These are phyloP conservation scores for Halichoeres trimaculatus DNA, from an alignment of 2,113 vertebrate species.

Conservation along the genomic window DNA sequence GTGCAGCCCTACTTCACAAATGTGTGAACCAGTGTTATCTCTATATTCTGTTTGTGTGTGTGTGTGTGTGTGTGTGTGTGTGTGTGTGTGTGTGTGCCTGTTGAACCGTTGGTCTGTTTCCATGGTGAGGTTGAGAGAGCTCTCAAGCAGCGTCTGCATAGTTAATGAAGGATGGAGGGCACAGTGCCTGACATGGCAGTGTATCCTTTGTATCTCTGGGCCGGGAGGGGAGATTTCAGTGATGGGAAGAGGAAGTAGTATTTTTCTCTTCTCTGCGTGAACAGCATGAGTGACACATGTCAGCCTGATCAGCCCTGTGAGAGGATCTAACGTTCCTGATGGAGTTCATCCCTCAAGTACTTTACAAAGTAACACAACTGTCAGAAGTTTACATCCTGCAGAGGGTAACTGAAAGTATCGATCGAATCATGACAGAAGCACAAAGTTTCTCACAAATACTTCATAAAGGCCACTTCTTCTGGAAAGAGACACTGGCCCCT, in stretches of 20 bases:
- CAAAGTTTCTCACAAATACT: too few relatives aligned
- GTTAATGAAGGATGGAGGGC: constrained; percentile 37
- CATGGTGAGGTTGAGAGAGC: constrained; percentile 59
- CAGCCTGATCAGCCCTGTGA: not conserved
- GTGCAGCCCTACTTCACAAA: too few relatives aligned
- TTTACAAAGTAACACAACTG: not conserved
- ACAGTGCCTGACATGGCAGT: constrained; percentile 28
- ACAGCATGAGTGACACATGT: constrained; percentile 9
- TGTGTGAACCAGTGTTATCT: too few relatives aligned
- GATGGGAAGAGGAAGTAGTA: constrained; percentile 15
- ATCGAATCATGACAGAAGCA: too few relatives aligned
- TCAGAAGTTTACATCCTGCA: not conserved
- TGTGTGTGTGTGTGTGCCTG: constrained; percentile 9
- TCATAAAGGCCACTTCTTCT: too few relatives aligned
- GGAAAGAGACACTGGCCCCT: too few relatives aligned
- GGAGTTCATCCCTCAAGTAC: not conserved
- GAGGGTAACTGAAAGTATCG: too few relatives aligned
- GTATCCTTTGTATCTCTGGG: constrained; percentile 23
- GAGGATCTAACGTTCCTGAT: not conserved
- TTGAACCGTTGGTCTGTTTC: constrained; percentile 53
- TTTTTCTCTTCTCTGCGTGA: constrained; percentile 10
- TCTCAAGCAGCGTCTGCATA: constrained; percentile 52
- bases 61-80: constrained; percentile 8
- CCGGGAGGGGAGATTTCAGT: constrained; percentile 11
- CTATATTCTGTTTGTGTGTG: too few relatives aligned